Evolutionary conservation across 1,140 invertebrate species (phyloP).

Genomic region (Atta colombica): DNA sequence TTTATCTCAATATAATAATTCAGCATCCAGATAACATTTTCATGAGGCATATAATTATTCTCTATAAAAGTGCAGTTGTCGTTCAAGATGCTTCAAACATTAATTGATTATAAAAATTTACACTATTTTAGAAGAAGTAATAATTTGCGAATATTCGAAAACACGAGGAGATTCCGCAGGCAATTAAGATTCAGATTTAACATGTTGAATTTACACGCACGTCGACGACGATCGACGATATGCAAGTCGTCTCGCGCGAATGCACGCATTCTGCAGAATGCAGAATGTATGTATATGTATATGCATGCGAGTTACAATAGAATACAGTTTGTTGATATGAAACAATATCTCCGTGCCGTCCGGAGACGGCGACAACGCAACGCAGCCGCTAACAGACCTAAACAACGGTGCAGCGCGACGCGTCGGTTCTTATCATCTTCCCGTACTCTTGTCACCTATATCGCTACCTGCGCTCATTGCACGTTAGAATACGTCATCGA

Average conservation of each 20-base stretch:
- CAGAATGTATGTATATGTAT: background rate
- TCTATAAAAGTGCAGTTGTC: background rate
- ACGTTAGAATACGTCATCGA: constrained; percentile 21
- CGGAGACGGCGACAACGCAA: constrained; percentile 9
- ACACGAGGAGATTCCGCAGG: background rate
- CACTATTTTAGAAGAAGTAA: background rate
- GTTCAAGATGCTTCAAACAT: background rate
- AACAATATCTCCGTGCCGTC: constrained; percentile 30
- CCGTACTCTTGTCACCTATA: constrained; percentile 49
- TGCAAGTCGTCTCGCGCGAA: background rate
- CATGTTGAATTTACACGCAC: background rate
- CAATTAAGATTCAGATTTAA: constrained; percentile 25
- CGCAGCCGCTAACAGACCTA: constrained; percentile 49
- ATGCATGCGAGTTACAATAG: constrained; percentile 23
- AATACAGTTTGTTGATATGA: constrained; percentile 60
- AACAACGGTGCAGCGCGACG: constrained; percentile 23
- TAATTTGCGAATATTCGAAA: background rate
- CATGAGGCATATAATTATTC: background rate
- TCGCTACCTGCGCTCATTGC: constrained; percentile 18
- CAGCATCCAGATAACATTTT: background rate
- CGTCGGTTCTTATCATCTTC: constrained; percentile 36
- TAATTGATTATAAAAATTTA: background rate
- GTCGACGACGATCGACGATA: constrained; percentile 32
- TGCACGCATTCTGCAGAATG: background rate
- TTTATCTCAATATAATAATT: background rate